Conservation (phyloP, 2,888 invertebrate genomes). For the Drosophila fulvimacula region DNA sequence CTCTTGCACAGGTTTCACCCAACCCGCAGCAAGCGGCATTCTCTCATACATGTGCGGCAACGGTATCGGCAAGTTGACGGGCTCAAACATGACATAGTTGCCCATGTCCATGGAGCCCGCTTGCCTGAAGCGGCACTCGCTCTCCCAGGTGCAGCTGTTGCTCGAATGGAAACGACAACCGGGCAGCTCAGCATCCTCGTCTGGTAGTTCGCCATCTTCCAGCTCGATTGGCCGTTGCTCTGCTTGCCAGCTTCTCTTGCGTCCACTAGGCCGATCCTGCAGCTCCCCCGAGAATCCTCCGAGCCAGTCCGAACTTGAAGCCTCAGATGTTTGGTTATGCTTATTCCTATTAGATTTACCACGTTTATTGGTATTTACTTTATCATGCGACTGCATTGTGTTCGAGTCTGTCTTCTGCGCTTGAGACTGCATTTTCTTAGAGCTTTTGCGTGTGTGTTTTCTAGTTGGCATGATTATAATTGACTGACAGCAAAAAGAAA, state of each 20-base stretch:
- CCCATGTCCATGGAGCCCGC: conserved; percentile 17
- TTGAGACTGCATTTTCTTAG: background rate
- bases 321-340: background rate
- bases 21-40: background rate
- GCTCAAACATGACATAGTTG: conserved; percentile 64
- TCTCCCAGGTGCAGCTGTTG: conserved; percentile 42
- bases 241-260: background rate
- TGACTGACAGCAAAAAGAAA: background rate
- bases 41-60: background rate
- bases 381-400: background rate
- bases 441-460: background rate
- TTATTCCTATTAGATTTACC: too few relatives aligned
- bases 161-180: conserved; percentile 35
- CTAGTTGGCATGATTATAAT: background rate
- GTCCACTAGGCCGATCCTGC: background rate
- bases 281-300: too few relatives aligned
- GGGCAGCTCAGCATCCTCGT: conserved; percentile 14
- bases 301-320: background rate
- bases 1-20: background rate
- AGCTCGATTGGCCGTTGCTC: background rate
- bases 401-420: background rate
- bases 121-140: conserved; percentile 44
- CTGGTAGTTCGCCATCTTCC: conserved; percentile 58
- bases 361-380: accelerated
- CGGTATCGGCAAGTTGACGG: conserved; percentile 2